Percentiles rank a stretch among this genome's conserved stretches.
phyloP scores from a whole-genome alignment of 1,140 invertebrate species.

The Linepithema humile region DNA sequence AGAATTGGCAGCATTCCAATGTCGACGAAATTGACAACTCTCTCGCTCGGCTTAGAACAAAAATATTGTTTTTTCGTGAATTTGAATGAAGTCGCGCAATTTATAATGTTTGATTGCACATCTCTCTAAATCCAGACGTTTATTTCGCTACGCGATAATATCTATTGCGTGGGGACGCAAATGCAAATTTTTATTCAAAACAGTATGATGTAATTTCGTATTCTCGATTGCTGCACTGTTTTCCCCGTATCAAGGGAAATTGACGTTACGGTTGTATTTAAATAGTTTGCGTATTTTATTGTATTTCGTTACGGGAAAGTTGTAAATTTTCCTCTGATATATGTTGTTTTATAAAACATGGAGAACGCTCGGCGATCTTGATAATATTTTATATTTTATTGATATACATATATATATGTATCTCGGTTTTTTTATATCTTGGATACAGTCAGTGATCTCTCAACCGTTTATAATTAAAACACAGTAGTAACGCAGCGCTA shows the following conservation, averaged over 20 bases:
- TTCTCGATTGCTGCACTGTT: slow-evolving; percentile 38
- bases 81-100: slow-evolving; percentile 26
- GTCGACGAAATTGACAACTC: slow-evolving; percentile 78
- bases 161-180: slow-evolving; percentile 22
- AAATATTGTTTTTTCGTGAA: slow-evolving; percentile 55
- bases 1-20: slow-evolving; percentile 80
- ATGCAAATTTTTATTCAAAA: slow-evolving; percentile 47
- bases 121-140: neutral
- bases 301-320: neutral
- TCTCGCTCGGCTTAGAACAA: slow-evolving; percentile 77
- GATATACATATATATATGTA: neutral
- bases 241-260: neutral
- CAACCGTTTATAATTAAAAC: slow-evolving; percentile 40
- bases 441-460: neutral
- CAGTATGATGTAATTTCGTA: slow-evolving; percentile 11
- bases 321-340: slow-evolving; percentile 34
- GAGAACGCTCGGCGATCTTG: slow-evolving; percentile 15
- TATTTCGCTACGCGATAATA: slow-evolving; percentile 34
- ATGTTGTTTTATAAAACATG: slow-evolving; percentile 23
- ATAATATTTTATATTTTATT: slow-evolving; percentile 31
- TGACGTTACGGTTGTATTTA: slow-evolving; percentile 18
- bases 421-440: slow-evolving; percentile 13
- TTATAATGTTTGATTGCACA: slow-evolving; percentile 7
- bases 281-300: slow-evolving; percentile 51
- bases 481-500: neutral